These are phyloP conservation scores for Cryptotermes secundus DNA, from an alignment of 1,140 invertebrate species.

Conservation along the genomic window DNA sequence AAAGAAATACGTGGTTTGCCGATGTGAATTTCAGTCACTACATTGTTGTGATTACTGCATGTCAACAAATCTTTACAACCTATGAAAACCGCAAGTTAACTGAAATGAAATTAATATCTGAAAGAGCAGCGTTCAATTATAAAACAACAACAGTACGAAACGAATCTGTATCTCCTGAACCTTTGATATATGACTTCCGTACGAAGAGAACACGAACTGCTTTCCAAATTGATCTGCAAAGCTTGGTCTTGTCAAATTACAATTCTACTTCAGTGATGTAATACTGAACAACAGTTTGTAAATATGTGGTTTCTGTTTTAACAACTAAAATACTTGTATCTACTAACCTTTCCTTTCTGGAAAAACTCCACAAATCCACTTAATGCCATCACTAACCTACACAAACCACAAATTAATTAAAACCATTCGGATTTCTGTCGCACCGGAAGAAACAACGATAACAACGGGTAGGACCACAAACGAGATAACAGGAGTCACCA, in stretches of 20 bases:
- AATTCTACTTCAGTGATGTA: not conserved
- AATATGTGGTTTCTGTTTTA: not conserved
- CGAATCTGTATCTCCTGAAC: too few relatives aligned
- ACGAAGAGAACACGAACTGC: not conserved
- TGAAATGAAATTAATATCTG: too few relatives aligned
- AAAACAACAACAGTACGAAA: too few relatives aligned
- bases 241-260: not conserved
- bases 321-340: not conserved
- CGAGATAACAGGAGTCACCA: too few relatives aligned
- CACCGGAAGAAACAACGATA: too few relatives aligned
- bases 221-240: not conserved
- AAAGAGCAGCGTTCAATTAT: too few relatives aligned
- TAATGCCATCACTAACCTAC: constrained; percentile 53
- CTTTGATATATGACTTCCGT: too few relatives aligned
- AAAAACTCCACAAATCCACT: constrained; percentile 77
- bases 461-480: too few relatives aligned
- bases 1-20: not conserved
- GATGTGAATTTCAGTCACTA: not conserved
- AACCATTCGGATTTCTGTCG: too few relatives aligned
- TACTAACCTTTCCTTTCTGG: constrained; percentile 74
- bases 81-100: too few relatives aligned
- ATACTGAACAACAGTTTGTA: not conserved
- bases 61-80: too few relatives aligned
- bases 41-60: not conserved
- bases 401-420: too few relatives aligned